Percentiles rank a stretch among this genome's conserved stretches.
Evolutionary conservation across 2,797 vertebrate species (phyloP).

Genomic region (Alfaro cultratus): DNA sequence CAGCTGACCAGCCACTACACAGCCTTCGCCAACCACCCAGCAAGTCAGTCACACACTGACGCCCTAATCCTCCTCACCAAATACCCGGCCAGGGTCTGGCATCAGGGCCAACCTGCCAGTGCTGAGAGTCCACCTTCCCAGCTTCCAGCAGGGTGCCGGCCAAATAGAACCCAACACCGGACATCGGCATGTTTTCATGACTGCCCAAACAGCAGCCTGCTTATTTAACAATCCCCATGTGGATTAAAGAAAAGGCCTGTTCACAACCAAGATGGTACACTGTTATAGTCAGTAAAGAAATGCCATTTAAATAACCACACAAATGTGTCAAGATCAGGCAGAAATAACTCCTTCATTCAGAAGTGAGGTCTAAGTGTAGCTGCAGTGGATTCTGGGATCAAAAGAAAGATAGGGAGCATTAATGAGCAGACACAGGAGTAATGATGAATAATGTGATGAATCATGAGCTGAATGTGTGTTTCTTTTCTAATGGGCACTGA

Average conservation of each 20-base stretch:
- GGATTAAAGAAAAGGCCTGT: not conserved
- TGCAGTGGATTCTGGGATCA: not conserved
- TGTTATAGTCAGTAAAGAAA: not conserved
- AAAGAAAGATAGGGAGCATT: constrained; percentile 6
- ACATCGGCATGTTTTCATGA: not conserved
- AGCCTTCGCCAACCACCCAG: constrained; percentile 46
- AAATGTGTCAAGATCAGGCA: constrained; percentile 32
- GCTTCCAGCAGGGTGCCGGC: not conserved
- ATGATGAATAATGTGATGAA: constrained; percentile 36
- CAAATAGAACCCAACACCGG: not conserved
- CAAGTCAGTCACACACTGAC: constrained; percentile 21
- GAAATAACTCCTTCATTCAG: constrained; percentile 28
- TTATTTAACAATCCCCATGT: not conserved
- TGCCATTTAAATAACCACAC: constrained; percentile 38
- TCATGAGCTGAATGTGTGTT: constrained; percentile 13
- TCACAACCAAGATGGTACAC: not conserved
- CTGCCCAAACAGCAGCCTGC: not conserved
- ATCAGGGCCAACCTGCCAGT: constrained; percentile 13
- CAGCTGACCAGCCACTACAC: constrained; percentile 24
- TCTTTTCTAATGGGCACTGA: constrained; percentile 8
- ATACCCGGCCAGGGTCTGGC: not conserved
- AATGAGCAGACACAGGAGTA: not conserved
- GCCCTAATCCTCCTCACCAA: constrained; percentile 42
- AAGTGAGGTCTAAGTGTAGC: constrained; percentile 29
- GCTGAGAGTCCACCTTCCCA: constrained; percentile 16